These are phyloP conservation scores for Sphenopsis melanotis DNA, from an alignment of 2,797 vertebrate species.

Conservation along the genomic window DNA sequence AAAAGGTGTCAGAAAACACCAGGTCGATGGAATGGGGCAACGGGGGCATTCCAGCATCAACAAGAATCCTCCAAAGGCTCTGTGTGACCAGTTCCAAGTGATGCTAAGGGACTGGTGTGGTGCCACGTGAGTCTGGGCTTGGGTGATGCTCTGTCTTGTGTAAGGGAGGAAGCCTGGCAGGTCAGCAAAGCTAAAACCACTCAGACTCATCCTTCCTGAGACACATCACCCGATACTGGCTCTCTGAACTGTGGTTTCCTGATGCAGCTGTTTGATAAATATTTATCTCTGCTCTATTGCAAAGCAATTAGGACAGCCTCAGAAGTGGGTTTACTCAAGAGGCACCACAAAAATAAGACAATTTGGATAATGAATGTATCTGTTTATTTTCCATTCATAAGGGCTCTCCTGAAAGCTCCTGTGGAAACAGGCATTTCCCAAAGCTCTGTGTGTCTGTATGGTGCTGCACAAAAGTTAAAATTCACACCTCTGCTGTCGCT, in stretches of 20 bases:
- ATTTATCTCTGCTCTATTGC: slow-evolving; percentile 59
- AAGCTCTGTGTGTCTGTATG: accelerated
- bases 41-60: not conserved
- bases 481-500: not conserved
- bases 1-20: slow-evolving; percentile 24
- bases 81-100: not conserved
- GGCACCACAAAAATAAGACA: slow-evolving; percentile 44
- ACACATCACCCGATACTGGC: not conserved
- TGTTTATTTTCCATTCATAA: slow-evolving; percentile 32
- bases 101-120: not conserved
- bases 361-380: slow-evolving; percentile 24
- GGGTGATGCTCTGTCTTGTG: not conserved
- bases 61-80: not conserved
- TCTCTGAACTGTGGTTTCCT: slow-evolving; percentile 59
- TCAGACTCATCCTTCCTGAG: slow-evolving; percentile 50
- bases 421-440: slow-evolving; percentile 8
- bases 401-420: slow-evolving; percentile 16
- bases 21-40: not conserved
- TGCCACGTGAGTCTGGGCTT: not conserved
- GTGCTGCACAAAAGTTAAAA: not conserved
- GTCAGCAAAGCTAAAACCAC: slow-evolving; percentile 33
- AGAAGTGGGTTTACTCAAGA: slow-evolving; percentile 60
- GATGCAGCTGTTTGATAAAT: slow-evolving; percentile 61
- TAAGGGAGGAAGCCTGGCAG: slow-evolving; percentile 24
- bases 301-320: slow-evolving; percentile 42